Evolutionary conservation across 2,113 vertebrate species (phyloP).

Genomic region (Nycticorax nycticorax): DNA sequence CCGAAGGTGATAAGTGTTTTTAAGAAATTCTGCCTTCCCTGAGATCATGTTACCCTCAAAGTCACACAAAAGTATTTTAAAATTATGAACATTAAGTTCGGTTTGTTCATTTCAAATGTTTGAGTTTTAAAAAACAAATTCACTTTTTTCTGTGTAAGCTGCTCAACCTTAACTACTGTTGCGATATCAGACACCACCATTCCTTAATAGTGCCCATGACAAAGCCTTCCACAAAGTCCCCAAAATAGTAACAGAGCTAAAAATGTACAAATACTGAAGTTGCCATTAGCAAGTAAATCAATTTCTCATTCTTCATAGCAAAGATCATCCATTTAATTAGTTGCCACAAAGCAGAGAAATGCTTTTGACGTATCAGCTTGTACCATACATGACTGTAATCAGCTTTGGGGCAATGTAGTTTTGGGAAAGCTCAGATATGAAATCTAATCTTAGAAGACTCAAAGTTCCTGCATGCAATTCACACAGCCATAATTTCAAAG

Average conservation of each 20-base stretch:
- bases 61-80: neutral
- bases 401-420: neutral
- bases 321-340: neutral
- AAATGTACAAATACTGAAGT: neutral
- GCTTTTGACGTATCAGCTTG: neutral
- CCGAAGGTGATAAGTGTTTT: neutral
- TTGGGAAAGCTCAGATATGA: neutral
- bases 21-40: neutral
- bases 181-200: neutral
- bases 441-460: neutral
- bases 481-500: neutral
- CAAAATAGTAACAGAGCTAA: neutral
- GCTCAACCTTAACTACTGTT: neutral
- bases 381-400: neutral
- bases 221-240: neutral
- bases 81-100: neutral
- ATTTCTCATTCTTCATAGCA: neutral
- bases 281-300: slow-evolving; percentile 1
- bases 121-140: neutral
- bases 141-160: neutral
- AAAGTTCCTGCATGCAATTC: neutral
- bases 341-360: neutral
- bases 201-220: neutral
- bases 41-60: neutral
- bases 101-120: neutral